Conservation (phyloP, 1,140 invertebrate genomes). For the Coptotermes formosanus region DNA sequence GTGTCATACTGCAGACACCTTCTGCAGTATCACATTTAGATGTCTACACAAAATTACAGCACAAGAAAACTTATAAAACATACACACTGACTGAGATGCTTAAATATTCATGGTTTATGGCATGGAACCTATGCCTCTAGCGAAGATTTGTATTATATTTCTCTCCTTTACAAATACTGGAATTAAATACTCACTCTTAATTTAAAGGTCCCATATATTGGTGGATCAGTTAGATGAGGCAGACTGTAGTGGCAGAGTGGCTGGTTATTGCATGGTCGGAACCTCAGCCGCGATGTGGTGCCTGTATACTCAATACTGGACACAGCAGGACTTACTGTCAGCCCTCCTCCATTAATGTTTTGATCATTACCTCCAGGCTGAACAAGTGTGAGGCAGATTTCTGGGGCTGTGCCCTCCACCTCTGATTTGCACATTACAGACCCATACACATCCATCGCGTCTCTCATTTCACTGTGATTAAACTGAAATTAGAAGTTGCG, state of each 20-base stretch:
- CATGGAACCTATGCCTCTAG: too few species aligned
- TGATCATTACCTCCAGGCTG: neutral
- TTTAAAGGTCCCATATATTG: neutral
- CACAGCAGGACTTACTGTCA: conserved; percentile 2
- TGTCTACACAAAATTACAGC: too few species aligned
- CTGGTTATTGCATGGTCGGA: conserved; percentile 13
- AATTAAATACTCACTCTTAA: neutral
- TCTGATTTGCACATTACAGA: neutral
- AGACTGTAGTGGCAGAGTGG: neutral
- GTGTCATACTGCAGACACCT: too few species aligned
- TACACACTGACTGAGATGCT: too few species aligned
- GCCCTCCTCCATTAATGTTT: neutral
- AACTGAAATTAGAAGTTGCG: neutral
- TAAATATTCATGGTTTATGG: too few species aligned
- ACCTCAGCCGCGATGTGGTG: neutral
- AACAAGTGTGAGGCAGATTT: neutral
- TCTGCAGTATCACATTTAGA: too few species aligned
- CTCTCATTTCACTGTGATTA: neutral
- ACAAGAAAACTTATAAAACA: too few species aligned
- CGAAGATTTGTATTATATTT: too few species aligned
- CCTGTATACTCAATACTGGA: neutral
- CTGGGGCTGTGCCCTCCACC: neutral
- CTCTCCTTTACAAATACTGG: too few species aligned
- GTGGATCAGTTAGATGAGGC: neutral
- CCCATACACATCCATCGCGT: neutral